These are phyloP conservation scores for Cheilosia variabilis DNA, from an alignment of 2,888 invertebrate genomes.

Conservation along the genomic window DNA sequence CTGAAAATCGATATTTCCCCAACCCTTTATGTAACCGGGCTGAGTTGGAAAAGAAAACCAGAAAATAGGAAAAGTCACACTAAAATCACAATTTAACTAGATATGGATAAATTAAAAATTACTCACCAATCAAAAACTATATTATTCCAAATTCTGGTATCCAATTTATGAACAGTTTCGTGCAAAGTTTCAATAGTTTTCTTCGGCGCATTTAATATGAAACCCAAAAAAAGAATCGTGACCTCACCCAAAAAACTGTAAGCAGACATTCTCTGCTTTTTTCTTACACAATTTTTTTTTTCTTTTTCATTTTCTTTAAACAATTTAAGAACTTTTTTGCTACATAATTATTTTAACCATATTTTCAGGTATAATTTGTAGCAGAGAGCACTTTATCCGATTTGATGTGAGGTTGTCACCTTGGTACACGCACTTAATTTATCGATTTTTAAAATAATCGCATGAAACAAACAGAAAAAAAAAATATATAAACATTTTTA, in stretches of 20 bases:
- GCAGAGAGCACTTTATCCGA: slow-evolving; percentile 28
- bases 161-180: slow-evolving; percentile 37
- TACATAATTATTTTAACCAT: neutral
- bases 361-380: slow-evolving; percentile 7
- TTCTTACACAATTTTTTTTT: slow-evolving; percentile 9
- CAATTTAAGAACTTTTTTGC: slow-evolving; percentile 7
- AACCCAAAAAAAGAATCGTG: slow-evolving; percentile 64
- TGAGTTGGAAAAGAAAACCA: slow-evolving; percentile 5
- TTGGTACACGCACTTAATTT: slow-evolving; percentile 2
- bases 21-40: slow-evolving; percentile 69
- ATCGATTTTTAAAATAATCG: slow-evolving; percentile 7
- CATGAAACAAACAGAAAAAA: neutral
- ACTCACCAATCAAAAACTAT: slow-evolving; percentile 49
- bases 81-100: slow-evolving; percentile 17
- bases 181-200: slow-evolving; percentile 51
- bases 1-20: slow-evolving; percentile 68
- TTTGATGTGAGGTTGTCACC: slow-evolving; percentile 44
- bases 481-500: neutral
- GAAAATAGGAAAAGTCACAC: slow-evolving; percentile 13
- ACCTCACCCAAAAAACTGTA: slow-evolving; percentile 67
- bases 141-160: slow-evolving; percentile 68
- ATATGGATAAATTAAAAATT: neutral
- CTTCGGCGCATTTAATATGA: slow-evolving; percentile 39
- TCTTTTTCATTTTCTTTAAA: neutral
- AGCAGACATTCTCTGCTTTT: slow-evolving; percentile 29